These are phyloP conservation scores for Delia radicum DNA, from an alignment of 1,140 invertebrate species.

Conservation along the genomic window DNA sequence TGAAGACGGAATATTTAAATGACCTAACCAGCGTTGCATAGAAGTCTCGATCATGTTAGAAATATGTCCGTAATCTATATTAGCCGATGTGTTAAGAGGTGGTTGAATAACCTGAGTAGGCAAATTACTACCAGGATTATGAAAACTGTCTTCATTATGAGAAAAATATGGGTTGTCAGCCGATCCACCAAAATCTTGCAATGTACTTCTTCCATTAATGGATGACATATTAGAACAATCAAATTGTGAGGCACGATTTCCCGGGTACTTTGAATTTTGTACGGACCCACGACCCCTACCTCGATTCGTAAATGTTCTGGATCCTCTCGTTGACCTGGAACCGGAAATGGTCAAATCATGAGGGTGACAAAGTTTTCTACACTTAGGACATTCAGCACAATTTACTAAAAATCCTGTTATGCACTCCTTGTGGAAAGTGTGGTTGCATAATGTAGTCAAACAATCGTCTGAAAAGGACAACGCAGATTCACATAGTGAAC, in stretches of 20 bases:
- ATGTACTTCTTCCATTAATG: background rate
- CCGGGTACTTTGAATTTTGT: background rate
- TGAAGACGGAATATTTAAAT: background rate
- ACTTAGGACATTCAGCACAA: background rate
- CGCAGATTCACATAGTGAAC: no score
- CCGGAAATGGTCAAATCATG: background rate
- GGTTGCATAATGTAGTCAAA: slow-evolving; percentile 31
- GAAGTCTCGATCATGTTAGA: background rate
- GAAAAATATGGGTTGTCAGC: background rate
- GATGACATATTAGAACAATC: background rate
- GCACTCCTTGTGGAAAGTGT: slow-evolving; percentile 1
- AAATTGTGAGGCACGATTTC: background rate
- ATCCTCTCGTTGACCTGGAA: no score
- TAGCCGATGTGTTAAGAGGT: background rate
- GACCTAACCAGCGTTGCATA: background rate
- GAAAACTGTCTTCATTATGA: background rate
- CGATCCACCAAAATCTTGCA: background rate
- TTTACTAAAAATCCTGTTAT: background rate
- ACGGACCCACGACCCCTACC: background rate
- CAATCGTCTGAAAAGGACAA: no score
- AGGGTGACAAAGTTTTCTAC: background rate
- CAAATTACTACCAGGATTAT: no score
- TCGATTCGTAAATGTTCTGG: background rate
- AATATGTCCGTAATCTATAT: background rate
- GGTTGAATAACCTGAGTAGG: no score